These are phyloP conservation scores for Parasteatoda tepidariorum DNA, from an alignment of 1,140 invertebrate species.

Conservation along the genomic window DNA sequence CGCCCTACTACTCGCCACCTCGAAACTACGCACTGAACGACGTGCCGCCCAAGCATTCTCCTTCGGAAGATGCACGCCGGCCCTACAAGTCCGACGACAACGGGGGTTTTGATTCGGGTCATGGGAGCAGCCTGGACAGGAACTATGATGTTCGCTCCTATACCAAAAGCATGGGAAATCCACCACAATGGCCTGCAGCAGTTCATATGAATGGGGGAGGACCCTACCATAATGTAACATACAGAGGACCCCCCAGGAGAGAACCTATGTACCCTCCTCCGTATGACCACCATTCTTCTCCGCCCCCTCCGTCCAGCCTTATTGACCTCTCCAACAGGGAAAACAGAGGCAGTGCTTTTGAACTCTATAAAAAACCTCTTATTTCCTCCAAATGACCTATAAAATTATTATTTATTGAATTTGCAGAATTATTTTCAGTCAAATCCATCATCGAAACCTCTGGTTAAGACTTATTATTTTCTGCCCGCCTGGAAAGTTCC, in stretches of 20 bases:
- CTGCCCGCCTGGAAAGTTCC: too few relatives aligned
- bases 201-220: slow-evolving; percentile 54
- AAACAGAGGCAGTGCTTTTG: slow-evolving; percentile 93
- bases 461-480: too few relatives aligned
- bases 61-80: neutral
- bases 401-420: too few relatives aligned
- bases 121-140: slow-evolving; percentile 69
- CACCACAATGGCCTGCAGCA: slow-evolving; percentile 24
- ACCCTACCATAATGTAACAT: slow-evolving; percentile 63
- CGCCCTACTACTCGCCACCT: slow-evolving; percentile 48
- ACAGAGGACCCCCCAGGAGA: slow-evolving; percentile 32
- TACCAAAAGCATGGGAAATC: slow-evolving; percentile 9
- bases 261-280: slow-evolving; percentile 41
- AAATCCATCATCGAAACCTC: too few relatives aligned
- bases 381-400: too few relatives aligned
- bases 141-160: slow-evolving; percentile 57
- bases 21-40: slow-evolving; percentile 35
- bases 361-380: slow-evolving; percentile 94
- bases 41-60: slow-evolving; percentile 38
- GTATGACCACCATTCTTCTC: slow-evolving; percentile 58
- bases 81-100: slow-evolving; percentile 63
- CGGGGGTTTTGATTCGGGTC: slow-evolving; percentile 70
- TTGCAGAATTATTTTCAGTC: too few relatives aligned
- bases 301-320: slow-evolving; percentile 69
- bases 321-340: slow-evolving; percentile 82